Percentiles rank a stretch among this genome's conserved stretches.
Evolutionary conservation across 2,797 vertebrate species (phyloP).

Genomic region (Coregonus ussuriensis): DNA sequence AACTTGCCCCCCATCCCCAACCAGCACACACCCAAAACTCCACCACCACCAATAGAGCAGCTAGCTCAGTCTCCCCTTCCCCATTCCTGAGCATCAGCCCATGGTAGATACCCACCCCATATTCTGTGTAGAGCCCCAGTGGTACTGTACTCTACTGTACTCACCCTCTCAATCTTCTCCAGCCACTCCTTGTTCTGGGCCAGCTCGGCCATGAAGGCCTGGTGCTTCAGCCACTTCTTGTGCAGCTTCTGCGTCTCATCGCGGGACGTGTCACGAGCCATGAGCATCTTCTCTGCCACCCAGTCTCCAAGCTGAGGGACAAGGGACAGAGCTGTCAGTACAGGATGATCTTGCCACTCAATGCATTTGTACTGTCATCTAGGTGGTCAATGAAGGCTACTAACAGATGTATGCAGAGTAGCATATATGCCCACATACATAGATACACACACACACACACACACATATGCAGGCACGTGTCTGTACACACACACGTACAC

Average conservation of each 20-base stretch:
- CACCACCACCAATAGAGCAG: background rate
- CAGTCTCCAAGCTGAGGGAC: conserved; percentile 79
- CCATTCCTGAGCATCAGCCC: background rate
- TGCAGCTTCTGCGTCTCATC: conserved; percentile 86
- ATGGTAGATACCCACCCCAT: background rate
- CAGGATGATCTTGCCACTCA: background rate
- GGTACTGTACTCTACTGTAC: background rate
- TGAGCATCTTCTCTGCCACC: conserved; percentile 87
- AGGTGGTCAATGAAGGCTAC: conserved; percentile 8
- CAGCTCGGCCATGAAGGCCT: conserved; percentile 90
- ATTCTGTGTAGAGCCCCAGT: background rate
- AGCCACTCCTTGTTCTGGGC: conserved; percentile 92
- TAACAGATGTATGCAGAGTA: no score
- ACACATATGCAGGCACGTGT: background rate
- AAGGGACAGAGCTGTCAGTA: background rate
- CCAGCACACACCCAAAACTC: background rate
- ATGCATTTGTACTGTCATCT: background rate
- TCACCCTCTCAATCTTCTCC: conserved; percentile 89
- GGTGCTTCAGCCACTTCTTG: conserved; percentile 92
- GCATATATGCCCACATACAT: background rate
- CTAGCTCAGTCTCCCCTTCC: background rate
- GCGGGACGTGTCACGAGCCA: conserved; percentile 82
- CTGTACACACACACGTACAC: conserved; percentile 18
- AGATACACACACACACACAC: conserved; percentile 18
- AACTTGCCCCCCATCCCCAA: background rate